Percentiles rank a stretch among this genome's conserved stretches.
Conservation (phyloP, 2,113 vertebrate species). For the Eudorcas thomsonii region DNA sequence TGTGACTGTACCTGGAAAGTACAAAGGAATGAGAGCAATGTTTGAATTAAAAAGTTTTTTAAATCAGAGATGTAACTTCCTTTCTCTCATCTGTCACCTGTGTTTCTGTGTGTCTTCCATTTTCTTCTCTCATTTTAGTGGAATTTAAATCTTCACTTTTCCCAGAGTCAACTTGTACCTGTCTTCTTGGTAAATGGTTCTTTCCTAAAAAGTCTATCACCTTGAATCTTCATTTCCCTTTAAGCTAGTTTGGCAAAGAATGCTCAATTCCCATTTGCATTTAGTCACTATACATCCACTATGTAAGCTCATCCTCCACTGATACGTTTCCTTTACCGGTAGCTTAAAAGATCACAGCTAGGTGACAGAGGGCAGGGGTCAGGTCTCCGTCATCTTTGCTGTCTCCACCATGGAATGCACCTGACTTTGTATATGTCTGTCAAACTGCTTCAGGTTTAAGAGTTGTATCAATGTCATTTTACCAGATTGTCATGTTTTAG, state of each 20-base stretch:
- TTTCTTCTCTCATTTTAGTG: neutral
- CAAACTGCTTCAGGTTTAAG: neutral
- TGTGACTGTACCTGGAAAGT: neutral
- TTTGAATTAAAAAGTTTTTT: neutral
- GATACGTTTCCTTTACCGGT: neutral
- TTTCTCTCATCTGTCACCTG: neutral
- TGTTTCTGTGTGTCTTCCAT: neutral
- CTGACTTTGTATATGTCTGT: neutral
- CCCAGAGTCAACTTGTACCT: neutral
- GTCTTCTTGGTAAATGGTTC: neutral
- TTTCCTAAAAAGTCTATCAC: neutral
- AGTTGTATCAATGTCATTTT: neutral
- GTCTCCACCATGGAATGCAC: neutral
- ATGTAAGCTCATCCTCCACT: neutral
- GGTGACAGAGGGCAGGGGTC: neutral
- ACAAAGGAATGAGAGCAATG: neutral
- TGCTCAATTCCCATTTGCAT: neutral
- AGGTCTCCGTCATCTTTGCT: neutral
- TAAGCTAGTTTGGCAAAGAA: neutral
- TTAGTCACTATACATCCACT: neutral
- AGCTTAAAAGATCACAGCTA: neutral
- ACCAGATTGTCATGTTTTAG: neutral
- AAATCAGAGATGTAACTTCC: neutral
- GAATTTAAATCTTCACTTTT: neutral
- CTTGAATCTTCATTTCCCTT: neutral